A percentile compares a stretch with the other conserved stretches of the same genome.
Conservation (phyloP, 2,888 invertebrate species). For the Dryobota labecula region DNA sequence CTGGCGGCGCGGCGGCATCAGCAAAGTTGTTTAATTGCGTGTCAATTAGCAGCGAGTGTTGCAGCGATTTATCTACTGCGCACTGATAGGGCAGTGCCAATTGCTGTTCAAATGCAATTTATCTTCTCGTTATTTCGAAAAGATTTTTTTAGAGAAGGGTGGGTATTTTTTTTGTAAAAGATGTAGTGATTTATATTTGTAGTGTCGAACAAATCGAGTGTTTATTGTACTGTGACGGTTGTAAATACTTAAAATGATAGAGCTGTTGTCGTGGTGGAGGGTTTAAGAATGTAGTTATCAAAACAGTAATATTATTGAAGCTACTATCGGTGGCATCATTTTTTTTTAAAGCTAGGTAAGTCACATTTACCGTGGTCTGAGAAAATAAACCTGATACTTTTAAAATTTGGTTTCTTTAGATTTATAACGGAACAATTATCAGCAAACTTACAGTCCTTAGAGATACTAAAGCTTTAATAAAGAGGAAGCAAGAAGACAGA, state of each 20-base stretch:
- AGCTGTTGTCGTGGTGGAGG: not conserved
- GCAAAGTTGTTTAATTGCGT: conserved; percentile 59
- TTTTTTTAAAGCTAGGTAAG: not conserved
- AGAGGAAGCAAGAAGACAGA: not conserved
- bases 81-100: conserved; percentile 56
- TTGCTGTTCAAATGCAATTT: conserved; percentile 52
- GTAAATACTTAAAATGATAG: not conserved
- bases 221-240: not conserved
- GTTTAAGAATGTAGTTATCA: not conserved
- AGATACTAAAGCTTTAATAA: not conserved
- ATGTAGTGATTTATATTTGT: not conserved
- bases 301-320: not conserved
- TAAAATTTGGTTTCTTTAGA: not conserved
- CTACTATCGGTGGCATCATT: too few relatives aligned
- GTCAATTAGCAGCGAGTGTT: conserved; percentile 56
- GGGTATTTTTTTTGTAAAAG: not conserved
- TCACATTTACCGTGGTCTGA: not conserved
- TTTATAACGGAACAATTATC: not conserved
- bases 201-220: not conserved
- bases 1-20: conserved; percentile 17
- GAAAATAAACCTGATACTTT: not conserved
- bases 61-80: conserved; percentile 53
- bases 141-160: conserved; percentile 14
- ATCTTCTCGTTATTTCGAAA: conserved; percentile 36
- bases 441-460: not conserved